phyloP scores from a whole-genome alignment of 2,113 vertebrate species.

The Paraplagusia blochii region DNA sequence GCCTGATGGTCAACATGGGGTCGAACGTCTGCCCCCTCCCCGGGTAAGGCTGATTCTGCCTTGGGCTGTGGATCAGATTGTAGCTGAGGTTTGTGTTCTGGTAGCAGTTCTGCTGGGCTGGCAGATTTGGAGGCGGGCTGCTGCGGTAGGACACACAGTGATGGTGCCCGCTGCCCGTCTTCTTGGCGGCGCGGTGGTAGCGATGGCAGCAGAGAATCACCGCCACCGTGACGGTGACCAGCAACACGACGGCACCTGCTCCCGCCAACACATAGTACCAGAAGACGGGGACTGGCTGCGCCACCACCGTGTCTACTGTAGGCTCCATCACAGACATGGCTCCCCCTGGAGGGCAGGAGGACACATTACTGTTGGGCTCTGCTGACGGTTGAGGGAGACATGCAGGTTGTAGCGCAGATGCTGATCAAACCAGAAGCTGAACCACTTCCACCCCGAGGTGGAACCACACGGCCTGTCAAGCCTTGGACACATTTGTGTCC shows the following conservation, averaged over 20 bases:
- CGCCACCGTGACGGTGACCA: constrained; percentile 87
- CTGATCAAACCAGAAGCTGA: constrained; percentile 13
- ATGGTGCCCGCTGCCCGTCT: constrained; percentile 76
- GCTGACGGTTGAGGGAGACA: constrained; percentile 82
- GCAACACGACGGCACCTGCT: constrained; percentile 91
- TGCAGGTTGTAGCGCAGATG: constrained; percentile 71
- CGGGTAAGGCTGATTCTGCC: constrained; percentile 84
- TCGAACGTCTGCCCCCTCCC: constrained; percentile 81
- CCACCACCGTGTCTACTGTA: constrained; percentile 97
- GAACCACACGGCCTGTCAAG: constrained; percentile 30
- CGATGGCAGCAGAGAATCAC: constrained; percentile 94
- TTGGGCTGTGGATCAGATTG: constrained; percentile 44
- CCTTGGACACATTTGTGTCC: too few relatives aligned
- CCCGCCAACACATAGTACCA: constrained; percentile 99
- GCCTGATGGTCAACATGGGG: constrained; percentile 91
- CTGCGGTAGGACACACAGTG: constrained; percentile 68
- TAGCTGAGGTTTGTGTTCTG: constrained; percentile 57
- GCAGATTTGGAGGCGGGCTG: constrained; percentile 52
- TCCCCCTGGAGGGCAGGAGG: constrained; percentile 85
- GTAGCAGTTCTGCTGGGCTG: constrained; percentile 41
- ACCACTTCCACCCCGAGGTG: neutral
- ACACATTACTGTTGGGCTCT: constrained; percentile 69
- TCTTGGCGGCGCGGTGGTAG: constrained; percentile 95
- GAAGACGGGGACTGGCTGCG: constrained; percentile 92
- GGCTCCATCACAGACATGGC: constrained; percentile 92